These are phyloP conservation scores for Antigone vipio DNA, from an alignment of 2,113 vertebrate species.

Conservation along the genomic window DNA sequence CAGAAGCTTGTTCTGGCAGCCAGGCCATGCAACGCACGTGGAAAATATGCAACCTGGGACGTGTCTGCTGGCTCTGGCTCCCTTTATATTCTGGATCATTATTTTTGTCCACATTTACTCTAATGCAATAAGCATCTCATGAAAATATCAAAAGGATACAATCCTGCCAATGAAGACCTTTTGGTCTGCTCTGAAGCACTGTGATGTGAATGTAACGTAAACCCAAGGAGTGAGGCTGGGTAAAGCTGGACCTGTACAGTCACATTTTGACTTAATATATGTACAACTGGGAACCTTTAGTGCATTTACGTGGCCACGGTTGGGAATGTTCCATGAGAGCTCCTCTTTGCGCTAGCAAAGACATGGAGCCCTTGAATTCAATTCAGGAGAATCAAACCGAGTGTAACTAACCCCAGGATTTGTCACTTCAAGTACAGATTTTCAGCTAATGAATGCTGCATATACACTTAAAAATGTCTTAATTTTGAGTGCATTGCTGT, in stretches of 20 bases:
- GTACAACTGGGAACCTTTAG: background rate
- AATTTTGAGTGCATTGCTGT: background rate
- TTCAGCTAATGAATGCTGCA: background rate
- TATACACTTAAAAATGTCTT: background rate
- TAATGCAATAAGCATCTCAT: background rate
- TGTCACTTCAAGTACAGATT: background rate
- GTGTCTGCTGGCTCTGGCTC: background rate
- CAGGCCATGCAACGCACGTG: background rate
- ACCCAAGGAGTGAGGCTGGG: background rate
- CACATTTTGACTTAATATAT: background rate
- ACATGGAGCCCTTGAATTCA: background rate
- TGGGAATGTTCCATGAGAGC: background rate
- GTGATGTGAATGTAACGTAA: background rate
- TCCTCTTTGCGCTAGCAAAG: background rate
- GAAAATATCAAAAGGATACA: background rate
- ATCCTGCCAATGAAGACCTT: background rate
- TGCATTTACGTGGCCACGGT: fast-evolving
- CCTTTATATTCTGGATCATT: background rate
- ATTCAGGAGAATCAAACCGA: background rate
- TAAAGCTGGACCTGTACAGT: background rate
- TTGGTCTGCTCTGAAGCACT: background rate
- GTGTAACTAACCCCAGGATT: background rate
- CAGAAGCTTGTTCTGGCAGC: background rate
- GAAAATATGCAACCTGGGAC: background rate
- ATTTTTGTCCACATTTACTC: background rate